A percentile compares a stretch with the other conserved stretches of the same genome.
Evolutionary conservation across 2,888 invertebrate genomes (phyloP).

Genomic region (Polietes domitor): DNA sequence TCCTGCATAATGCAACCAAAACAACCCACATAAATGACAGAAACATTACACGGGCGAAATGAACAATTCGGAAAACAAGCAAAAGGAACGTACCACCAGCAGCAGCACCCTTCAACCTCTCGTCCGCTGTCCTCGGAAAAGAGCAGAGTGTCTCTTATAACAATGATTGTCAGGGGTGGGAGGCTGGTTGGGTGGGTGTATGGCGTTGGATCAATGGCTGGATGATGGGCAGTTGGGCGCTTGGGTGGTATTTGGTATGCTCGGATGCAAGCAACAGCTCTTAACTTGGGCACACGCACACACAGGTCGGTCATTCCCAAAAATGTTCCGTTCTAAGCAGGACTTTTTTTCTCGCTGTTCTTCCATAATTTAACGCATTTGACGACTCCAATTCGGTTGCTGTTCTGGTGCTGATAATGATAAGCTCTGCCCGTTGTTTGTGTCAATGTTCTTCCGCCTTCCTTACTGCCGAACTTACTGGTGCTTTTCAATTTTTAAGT

Average conservation of each 20-base stretch:
- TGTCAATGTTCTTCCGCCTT: conserved; percentile 39
- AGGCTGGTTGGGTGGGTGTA: background rate
- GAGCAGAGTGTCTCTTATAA: background rate
- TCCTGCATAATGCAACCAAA: conserved; percentile 51
- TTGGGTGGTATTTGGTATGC: conserved; percentile 55
- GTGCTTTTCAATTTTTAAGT: conserved; percentile 45
- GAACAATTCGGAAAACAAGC: conserved; percentile 54
- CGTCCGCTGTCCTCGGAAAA: background rate
- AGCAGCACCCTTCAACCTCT: conserved; percentile 6
- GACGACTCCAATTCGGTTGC: conserved; percentile 1
- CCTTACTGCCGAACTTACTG: conserved; percentile 2
- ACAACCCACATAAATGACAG: conserved; percentile 61
- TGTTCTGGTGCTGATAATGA: conserved; percentile 63
- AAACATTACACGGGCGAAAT: conserved; percentile 56
- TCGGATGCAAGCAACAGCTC: conserved; percentile 52
- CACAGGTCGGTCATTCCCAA: conserved; percentile 44
- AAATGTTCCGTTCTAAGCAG: conserved; percentile 18
- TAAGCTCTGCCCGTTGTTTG: conserved; percentile 46
- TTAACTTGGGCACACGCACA: conserved; percentile 31
- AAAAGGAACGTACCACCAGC: background rate
- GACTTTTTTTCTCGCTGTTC: conserved; percentile 30
- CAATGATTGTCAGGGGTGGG: conserved; percentile 16
- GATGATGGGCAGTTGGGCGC: background rate
- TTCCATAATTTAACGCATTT: conserved; percentile 50
- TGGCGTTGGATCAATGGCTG: background rate